Percentiles rank a stretch among this genome's conserved stretches.
phyloP scores from a whole-genome alignment of 1,140 invertebrate genomes.

The Tigriopus japonicus region DNA sequence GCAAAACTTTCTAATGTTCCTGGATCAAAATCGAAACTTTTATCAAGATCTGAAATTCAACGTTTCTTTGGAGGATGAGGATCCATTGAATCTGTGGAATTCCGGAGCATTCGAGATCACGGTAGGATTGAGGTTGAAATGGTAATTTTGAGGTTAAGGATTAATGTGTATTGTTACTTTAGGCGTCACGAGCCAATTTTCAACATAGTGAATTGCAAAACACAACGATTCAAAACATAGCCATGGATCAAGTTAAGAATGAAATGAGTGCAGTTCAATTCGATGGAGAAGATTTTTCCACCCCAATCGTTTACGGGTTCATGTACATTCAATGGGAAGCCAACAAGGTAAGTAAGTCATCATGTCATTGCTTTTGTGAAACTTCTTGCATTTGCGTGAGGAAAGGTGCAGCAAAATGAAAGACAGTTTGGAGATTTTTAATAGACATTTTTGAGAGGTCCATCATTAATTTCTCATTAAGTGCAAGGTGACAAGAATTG shows the following conservation, averaged over 20 bases:
- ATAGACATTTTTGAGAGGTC: no score
- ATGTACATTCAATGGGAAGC: not conserved
- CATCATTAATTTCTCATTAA: no score
- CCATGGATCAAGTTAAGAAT: not conserved
- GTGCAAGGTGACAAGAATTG: no score
- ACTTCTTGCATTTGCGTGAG: no score
- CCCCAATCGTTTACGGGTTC: not conserved
- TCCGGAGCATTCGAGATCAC: not conserved
- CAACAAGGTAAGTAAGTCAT: not conserved
- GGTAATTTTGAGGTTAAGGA: no score
- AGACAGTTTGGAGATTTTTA: no score
- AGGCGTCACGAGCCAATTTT: not conserved
- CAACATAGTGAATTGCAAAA: not conserved
- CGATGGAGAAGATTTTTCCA: not conserved
- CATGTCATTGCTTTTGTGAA: no score
- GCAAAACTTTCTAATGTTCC: not conserved
- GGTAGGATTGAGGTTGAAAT: not conserved
- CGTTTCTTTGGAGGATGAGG: not conserved
- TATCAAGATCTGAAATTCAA: not conserved
- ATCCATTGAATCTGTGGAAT: not conserved
- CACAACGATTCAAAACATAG: not conserved
- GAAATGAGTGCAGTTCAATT: not conserved
- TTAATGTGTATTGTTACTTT: no score
- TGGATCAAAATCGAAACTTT: not conserved
- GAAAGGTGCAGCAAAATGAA: no score